Evolutionary conservation across 2,113 vertebrate genomes (phyloP), one percentile per base, ranked within the genome.

Genomic region (Melanerpes aurifrons): DNA sequence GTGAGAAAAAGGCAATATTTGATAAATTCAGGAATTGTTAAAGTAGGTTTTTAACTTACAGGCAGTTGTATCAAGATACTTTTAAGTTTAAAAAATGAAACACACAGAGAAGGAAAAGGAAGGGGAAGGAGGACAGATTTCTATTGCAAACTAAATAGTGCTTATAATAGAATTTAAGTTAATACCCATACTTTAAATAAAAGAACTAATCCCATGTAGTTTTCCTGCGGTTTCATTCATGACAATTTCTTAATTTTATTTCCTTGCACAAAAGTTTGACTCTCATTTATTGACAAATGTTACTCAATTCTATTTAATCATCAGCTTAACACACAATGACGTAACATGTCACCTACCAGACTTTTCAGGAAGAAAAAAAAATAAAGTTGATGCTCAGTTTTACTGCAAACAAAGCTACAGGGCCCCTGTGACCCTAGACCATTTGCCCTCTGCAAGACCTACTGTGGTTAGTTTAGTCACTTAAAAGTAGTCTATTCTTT

Each of bases 261-360:
- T 86, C 81, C 45, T 75, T 7, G 3, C 12, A 25, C 48, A 78
- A 19, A 95, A 81, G 61, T 76, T 92, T 89, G 67, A 40, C 48
- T 95, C 80, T 62, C 81, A 24, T 91, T 90, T 96, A 77, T 95
- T 94, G 82, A 94, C 94, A 77, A 58, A 87, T 7, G 72, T 97
- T 97, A 87, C 92, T 48, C 91, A 96, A 94, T 78, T 89, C 92
- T 85, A 48, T 75, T 62, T 94, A 82, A 91, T 90, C 94, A 90
- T 92, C 71, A 93, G 79, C 66, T 80, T 76, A 90, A 74, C 70
- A 86, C 82, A 89, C 75, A 61, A 22, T 82, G 79, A 89, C 58
- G 85, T 90, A 95, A 95, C 79, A 19, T 86, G 53, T 78, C 18
- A 68, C 50, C 68, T 63, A 59, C 56, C 78, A 89, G 72, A 16